phyloP scores from a whole-genome alignment of 2,888 invertebrate genomes.

The Sminthurides aquaticus region DNA sequence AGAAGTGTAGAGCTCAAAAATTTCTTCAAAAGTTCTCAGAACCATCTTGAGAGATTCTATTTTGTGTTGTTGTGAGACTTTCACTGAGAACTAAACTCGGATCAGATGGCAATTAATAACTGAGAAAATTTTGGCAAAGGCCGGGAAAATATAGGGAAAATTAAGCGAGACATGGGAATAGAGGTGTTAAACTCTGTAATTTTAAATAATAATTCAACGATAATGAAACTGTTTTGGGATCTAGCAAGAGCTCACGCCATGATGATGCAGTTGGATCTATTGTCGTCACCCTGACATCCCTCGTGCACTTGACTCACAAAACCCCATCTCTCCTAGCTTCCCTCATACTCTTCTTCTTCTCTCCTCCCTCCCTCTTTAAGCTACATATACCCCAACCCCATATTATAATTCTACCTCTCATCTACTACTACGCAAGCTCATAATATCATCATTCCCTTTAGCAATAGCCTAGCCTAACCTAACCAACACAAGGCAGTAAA shows the following conservation, averaged over 20 bases:
- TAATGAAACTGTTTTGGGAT: not conserved
- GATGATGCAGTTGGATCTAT: not conserved
- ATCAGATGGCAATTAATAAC: not conserved
- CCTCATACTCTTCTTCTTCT: too few relatives aligned
- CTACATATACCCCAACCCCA: too few relatives aligned
- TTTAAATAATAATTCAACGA: not conserved
- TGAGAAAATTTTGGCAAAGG: not conserved
- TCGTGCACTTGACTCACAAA: not conserved
- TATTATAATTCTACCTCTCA: too few relatives aligned
- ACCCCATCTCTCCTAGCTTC: not conserved
- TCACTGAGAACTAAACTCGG: not conserved
- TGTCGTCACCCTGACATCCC: not conserved
- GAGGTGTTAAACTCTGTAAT: not conserved
- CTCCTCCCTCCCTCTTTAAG: too few relatives aligned
- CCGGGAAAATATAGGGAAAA: not conserved
- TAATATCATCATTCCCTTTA: not conserved
- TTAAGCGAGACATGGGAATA: not conserved
- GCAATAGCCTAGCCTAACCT: not conserved
- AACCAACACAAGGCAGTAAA: not conserved
- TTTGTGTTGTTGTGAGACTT: not conserved
- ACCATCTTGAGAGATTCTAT: slow-evolving; percentile 2
- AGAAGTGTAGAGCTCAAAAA: not conserved
- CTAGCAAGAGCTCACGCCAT: not conserved
- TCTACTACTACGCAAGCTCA: not conserved
- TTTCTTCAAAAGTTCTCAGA: slow-evolving; percentile 9